Evolutionary conservation across 1,140 invertebrate species (phyloP), one percentile per base, ranked within the genome.

Genomic region (Harpegnathos saltator): DNA sequence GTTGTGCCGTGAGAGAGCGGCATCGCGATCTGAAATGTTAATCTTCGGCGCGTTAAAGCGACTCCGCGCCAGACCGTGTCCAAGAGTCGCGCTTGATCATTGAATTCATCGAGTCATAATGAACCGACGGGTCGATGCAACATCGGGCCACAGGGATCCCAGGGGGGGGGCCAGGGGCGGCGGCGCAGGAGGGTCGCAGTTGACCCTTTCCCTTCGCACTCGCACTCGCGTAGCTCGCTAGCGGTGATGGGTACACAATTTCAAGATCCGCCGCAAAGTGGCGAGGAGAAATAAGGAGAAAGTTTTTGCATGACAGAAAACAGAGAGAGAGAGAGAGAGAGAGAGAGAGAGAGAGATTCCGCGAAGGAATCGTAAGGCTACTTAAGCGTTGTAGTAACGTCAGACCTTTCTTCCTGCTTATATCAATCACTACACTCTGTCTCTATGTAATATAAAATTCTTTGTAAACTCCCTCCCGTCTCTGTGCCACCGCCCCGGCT

Each of bases 21-120:
- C 52, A 48, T 48, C 24, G 12, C 29, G 17, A 69, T 44, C 58
- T 69, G 33, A 80, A 38, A 80, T 48, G 52, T 48, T 80, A 80
- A 80, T 69, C 75, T 80, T 71, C n/a, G 52, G 44, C 33, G 19
- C 15, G 26, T 38, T 54, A 48, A 14, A 75, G 14, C 38, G 33
- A 5, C 17, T 38, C 17, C n/a, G n/a, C n/a, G 1, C 19, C 5
- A 5, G n/a, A 63, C 17, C 3, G 17, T 22, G 17, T 9, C n/a
- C n/a, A n/a, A 17, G 54, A 44, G 58, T 69, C 26, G 38, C 29
- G 65, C 29, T 29, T n/a, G 15, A 58, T 26, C 38, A 26, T 19
- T 78, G n/a, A 19, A 58, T 38, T 19, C 66, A 78, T 1, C 11
- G 3, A 74, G 48, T 65, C 22, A 24, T n/a, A 33, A 58, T 0